phyloP scores from a whole-genome alignment of 2,888 invertebrate genomes.

The Polydesmus complanatus region DNA sequence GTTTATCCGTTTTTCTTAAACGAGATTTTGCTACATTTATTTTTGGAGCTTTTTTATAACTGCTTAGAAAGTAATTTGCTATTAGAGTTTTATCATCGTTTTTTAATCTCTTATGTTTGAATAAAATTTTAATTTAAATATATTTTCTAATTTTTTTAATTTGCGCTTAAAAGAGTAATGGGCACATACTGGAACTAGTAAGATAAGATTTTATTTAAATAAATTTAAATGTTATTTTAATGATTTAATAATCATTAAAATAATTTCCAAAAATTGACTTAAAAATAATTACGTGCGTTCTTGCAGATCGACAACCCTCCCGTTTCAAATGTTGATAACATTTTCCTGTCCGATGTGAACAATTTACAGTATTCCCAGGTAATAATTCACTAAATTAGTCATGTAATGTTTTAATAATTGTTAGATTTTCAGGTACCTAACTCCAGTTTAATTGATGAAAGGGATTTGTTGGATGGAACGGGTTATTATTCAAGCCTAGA shows the following conservation, averaged over 20 bases:
- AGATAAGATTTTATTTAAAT: background rate
- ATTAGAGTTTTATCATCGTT: too few species aligned
- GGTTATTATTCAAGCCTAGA: conserved; percentile 11
- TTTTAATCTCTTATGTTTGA: too few species aligned
- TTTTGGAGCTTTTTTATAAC: too few species aligned
- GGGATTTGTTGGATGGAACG: conserved; percentile 13
- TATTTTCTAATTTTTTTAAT: background rate
- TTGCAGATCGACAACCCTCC: conserved; percentile 12
- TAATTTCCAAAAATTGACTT: background rate
- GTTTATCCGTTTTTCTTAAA: too few species aligned
- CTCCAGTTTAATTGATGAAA: conserved; percentile 12
- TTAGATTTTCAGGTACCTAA: conserved; percentile 14
- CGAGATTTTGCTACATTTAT: too few species aligned
- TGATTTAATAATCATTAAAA: too few species aligned
- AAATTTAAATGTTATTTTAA: background rate
- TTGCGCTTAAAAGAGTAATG: background rate
- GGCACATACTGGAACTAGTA: background rate
- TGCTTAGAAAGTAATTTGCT: too few species aligned
- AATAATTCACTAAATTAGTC: background rate
- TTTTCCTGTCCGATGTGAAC: conserved; percentile 13
- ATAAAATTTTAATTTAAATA: too few species aligned
- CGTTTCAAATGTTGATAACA: conserved; percentile 10
- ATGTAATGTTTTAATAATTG: background rate
- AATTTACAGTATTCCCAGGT: conserved; percentile 17
- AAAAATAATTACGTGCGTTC: background rate